Evolutionary conservation across 2,888 invertebrate species (phyloP).

Genomic region (Philereme vetulata): DNA sequence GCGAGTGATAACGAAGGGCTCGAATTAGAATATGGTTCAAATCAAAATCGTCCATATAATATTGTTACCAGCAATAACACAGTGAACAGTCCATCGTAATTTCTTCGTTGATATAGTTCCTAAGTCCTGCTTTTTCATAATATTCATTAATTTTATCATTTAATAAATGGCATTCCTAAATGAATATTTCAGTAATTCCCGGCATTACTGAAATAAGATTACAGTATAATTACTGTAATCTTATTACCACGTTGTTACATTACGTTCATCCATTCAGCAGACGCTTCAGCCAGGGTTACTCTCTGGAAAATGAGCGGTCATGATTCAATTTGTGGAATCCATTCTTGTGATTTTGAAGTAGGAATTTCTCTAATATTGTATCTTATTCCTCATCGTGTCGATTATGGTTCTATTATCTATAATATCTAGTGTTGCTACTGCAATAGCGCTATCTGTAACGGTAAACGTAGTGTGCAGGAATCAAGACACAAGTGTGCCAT

Average conservation of each 20-base stretch:
- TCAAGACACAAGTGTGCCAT: no score
- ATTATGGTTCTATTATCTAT: no score
- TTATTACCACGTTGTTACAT: constrained; percentile 40
- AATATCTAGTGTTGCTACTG: no score
- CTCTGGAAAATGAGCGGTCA: constrained; percentile 19
- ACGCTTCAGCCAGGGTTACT: constrained; percentile 15
- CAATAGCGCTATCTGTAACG: no score
- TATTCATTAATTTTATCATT: constrained; percentile 13
- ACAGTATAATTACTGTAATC: constrained; percentile 42
- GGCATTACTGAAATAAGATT: no score
- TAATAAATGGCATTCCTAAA: constrained; percentile 22
- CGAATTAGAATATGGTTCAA: no score
- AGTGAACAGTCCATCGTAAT: no score
- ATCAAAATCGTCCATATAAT: no score
- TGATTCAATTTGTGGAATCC: constrained; percentile 20
- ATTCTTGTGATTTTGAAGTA: constrained; percentile 4
- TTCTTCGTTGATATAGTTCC: constrained; percentile 6
- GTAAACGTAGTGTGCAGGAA: no score
- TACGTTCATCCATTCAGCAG: constrained; percentile 37
- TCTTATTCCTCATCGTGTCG: no score
- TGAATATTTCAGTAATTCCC: constrained; percentile 19
- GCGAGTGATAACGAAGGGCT: no score
- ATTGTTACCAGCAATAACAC: no score
- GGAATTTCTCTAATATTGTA: constrained; percentile 1
- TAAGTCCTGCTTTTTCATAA: constrained; percentile 3